Evolutionary conservation across 2,113 vertebrate genomes (phyloP).

Genomic region (Salvelinus fontinalis): DNA sequence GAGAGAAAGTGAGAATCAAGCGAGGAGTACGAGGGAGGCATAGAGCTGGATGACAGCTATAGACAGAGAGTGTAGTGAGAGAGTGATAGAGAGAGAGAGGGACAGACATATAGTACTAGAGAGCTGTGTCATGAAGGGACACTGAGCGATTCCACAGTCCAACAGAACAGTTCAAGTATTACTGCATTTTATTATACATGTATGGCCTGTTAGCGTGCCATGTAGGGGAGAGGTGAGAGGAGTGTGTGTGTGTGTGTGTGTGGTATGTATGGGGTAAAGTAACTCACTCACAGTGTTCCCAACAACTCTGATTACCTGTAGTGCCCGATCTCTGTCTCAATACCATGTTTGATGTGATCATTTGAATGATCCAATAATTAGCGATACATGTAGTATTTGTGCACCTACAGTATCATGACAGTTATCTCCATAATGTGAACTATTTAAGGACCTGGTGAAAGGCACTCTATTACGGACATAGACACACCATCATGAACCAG

Average conservation of each 20-base stretch:
- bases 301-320: no score
- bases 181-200: constrained; percentile 27
- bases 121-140: constrained; percentile 17
- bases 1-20: neutral
- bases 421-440: no score
- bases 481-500: neutral
- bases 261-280: neutral
- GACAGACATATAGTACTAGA: constrained; percentile 20
- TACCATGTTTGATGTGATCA: neutral
- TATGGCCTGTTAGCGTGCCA: constrained; percentile 39
- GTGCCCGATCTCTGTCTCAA: no score
- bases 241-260: constrained; percentile 17
- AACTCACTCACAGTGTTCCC: no score
- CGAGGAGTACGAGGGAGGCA: neutral
- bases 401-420: neutral
- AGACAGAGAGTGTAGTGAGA: neutral
- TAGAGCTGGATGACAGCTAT: neutral
- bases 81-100: neutral
- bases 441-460: neutral
- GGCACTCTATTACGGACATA: neutral
- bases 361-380: neutral
- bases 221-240: constrained; percentile 38
- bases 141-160: constrained; percentile 8
- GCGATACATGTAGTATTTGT: neutral
- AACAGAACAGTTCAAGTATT: constrained; percentile 11